These are phyloP conservation scores for Sialis lutaria DNA, from an alignment of 2,888 invertebrate genomes.

Conservation along the genomic window DNA sequence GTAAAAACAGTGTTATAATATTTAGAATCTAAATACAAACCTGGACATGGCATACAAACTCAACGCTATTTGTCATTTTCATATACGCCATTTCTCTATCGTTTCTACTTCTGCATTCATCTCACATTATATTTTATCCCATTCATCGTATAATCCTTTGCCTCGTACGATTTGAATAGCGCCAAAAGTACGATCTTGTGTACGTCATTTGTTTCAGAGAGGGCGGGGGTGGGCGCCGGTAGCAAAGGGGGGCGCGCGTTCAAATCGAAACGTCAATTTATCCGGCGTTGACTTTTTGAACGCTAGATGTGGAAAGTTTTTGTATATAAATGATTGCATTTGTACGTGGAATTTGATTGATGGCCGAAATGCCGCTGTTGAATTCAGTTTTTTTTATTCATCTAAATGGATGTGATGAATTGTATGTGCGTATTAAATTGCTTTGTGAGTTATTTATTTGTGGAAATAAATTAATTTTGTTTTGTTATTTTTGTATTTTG, in stretches of 20 bases:
- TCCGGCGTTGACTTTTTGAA: background rate
- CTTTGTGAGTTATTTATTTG: too few species aligned
- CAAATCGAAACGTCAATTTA: background rate
- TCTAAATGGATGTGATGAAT: too few species aligned
- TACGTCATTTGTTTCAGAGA: conserved; percentile 21
- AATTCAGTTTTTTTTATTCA: background rate
- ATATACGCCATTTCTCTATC: too few species aligned
- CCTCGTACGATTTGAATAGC: conserved; percentile 12
- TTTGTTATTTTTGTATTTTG: too few species aligned
- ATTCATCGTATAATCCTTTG: conserved; percentile 2
- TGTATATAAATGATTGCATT: background rate
- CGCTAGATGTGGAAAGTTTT: background rate
- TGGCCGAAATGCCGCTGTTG: background rate
- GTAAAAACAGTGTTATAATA: too few species aligned
- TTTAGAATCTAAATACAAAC: too few species aligned
- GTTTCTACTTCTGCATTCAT: background rate
- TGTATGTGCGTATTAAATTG: too few species aligned
- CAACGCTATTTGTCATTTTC: too few species aligned
- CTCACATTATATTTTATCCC: background rate
- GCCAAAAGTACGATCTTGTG: conserved; percentile 22
- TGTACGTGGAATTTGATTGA: background rate
- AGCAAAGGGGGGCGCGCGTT: background rate
- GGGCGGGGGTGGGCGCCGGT: conserved; percentile 11
- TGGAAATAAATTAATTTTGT: too few species aligned
- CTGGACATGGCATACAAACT: too few species aligned